Base-by-base conservation (phyloP, 2,888 invertebrate genomes). In the Pelosia muscerda region DNA sequence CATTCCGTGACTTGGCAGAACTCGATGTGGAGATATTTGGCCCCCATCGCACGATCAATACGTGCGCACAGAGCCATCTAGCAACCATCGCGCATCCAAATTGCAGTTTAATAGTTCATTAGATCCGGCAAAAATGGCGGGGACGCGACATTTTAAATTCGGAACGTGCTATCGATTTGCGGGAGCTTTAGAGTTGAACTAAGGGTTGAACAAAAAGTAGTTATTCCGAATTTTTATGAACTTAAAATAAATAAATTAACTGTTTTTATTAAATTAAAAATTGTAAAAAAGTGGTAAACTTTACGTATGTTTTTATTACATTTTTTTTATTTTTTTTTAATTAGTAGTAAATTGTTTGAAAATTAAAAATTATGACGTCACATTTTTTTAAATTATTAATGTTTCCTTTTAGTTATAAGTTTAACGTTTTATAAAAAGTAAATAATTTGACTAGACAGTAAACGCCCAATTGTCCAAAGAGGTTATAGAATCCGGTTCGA, bases 31-130 rank as follows among this genome's bases (percentile, higher is more conserved):
- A 90, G 88, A 90, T 86, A 86, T 86, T 92, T 91, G 92, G 91
- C 92, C 92, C 88, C 90, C 87, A 85, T 86, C 81, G 84, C 83
- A 77, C 91, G 94, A 95, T 94, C 94, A 93, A 95, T 95, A 95
- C 92, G 82, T 92, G 94, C 94, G 94, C 94, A 88, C 89, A 90
- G 84, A 92, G 94, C 91, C 93, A 93, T 92, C 94, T 93, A 93
- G 86, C 87, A 79, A 81, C 89, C 89, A 90, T 89, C 94, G 94
- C 94, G 94, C 94, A 95, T 90, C 92, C 90, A 94, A 95, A 94
- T 95, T 94, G 92, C 94, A 95, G 85, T 95, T 94, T 95, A 95
- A 95, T 95, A 95, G 94, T 95, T 94, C 94, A 95, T 95, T 94
- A 95, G 94, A 93, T 93, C 92, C 89, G 85, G 86, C 92, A 93